phyloP scores from a whole-genome alignment of 35 echinoderm and acorn worm species.

The Ptychodera flava region DNA sequence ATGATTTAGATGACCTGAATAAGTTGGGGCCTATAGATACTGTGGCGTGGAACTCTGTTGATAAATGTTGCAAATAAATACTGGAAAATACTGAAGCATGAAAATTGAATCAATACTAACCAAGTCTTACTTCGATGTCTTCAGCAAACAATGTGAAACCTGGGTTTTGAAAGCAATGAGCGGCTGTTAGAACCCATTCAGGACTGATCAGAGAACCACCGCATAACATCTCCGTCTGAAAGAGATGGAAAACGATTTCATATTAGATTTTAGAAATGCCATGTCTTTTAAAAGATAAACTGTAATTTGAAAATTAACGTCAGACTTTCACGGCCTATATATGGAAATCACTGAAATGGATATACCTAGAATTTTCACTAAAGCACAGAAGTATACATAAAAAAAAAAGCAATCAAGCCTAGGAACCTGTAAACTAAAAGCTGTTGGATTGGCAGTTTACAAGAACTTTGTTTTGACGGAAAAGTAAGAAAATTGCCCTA shows the following conservation, averaged over 20 bases:
- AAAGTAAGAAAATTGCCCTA: no score
- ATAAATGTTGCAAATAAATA: background rate
- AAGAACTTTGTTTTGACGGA: no score
- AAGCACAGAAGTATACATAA: background rate
- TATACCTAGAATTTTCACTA: background rate
- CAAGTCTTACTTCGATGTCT: background rate
- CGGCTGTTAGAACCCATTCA: constrained; percentile 46
- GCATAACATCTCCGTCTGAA: constrained; percentile 4
- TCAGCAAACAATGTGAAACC: background rate
- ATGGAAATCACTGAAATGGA: background rate
- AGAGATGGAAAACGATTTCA: background rate
- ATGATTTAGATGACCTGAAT: background rate
- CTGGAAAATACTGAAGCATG: no score
- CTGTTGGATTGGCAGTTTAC: no score
- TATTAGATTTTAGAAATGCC: background rate
- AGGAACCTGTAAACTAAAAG: no score
- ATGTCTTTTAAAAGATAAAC: background rate
- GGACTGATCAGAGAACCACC: constrained; percentile 41
- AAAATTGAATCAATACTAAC: background rate
- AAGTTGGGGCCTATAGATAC: background rate
- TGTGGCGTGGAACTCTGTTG: background rate
- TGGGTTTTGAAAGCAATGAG: constrained; percentile 23
- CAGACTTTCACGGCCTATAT: background rate
- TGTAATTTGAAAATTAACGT: background rate
- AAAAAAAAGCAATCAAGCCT: no score